Evolutionary conservation across 1,140 invertebrate species (phyloP), one percentile per base, ranked within the genome.

Genomic region (Tetragonula clypearis): DNA sequence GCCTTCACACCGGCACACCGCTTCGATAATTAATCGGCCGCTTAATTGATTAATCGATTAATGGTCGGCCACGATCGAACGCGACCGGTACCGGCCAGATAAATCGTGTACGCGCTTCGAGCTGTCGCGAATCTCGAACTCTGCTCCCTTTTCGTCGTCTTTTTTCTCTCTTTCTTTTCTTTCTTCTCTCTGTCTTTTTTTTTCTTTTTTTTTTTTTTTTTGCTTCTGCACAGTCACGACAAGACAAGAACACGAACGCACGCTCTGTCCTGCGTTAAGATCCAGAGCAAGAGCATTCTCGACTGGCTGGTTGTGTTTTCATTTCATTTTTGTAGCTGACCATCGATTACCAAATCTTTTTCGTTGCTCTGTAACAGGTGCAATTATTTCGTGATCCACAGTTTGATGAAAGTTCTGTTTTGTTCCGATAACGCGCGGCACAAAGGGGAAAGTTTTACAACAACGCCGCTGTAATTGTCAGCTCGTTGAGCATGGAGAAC

Each of bases 41-140:
- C 85, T 89, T 92, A 93, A 92, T 92, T 93, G 91, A 92, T 92
- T 92, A 91, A 92, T 91, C 91, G 91, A 87, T 91, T 88, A 91
- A 90, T 90, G 88, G 82, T 73, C 78, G 77, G 56, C 81, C 65
- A 80, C 79, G 82, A 90, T 86, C 77, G 74, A 85, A 55, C 89
- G 60, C 75, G 74, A n/a, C 79, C 35, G 72, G 76, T 69, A 49
- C 68, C 65, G 66, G 23, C 53, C 88, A 85, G 82, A 90, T 90
- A 90, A 88, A 90, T 90, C 86, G 83, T 82, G 65, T 35, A 60
- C 82, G 74, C 60, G 81, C 81, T 77, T 60, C 71, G 66, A 75
- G 55, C 49, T 90, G 79, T 87, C 84, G 82, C 80, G 84, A 41
- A 78, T 68, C 86, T 86, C 80, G 19, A 15, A 30, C 71, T 69